Base-by-base conservation (phyloP, 2,888 invertebrate genomes). In the Philaethria dido region DNA sequence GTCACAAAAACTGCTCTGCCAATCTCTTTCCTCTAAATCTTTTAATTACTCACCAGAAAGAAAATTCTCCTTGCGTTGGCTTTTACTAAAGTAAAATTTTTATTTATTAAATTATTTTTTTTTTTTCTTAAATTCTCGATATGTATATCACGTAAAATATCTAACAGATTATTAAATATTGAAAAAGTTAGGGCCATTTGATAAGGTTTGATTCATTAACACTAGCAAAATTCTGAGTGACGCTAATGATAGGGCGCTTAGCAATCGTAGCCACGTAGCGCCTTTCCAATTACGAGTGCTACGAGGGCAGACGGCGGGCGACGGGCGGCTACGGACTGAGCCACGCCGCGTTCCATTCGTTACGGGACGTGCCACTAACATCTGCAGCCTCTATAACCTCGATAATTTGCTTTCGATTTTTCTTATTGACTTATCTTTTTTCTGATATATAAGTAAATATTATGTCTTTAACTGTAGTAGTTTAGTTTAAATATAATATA, bases 1-100 rank as follows among this genome's bases (percentile, higher is more conserved):
- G 90, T 84, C 89, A 86, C 91, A 89, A 90, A 90, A 91, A 92
- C 91, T 90, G 86, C 83, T 82, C 78, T 81, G 78, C 86, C 84
- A 42, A 57, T 57, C 42, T 42, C 22, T 42, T 16, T 22, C 22
- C 39, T 55, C 39, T 16, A 2, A n/a, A 42, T 57, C 86, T 83
- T 87, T 89, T 90, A 89, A 88, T 89, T 91, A 91, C 85, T 86
- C 80, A 82, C 22, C 16, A 42, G 11, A 11, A n/a, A 25, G 22
- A 63, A 65, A 57, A 33, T 18, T 18, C 29, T 22, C 29, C 5
- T 44, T 44, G 16, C 1, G 16, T 44, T 16, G 44, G 8, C n/a
- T 36, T 36, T 39, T 13, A 13, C n/a, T 42, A 42, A n/a, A 42
- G 5, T 48, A 20, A 22, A 55, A 18, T 48, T 18, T 20, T 39